phyloP scores from a whole-genome alignment of 2,113 vertebrate species.

The Ptychochromis oligacanthus region DNA sequence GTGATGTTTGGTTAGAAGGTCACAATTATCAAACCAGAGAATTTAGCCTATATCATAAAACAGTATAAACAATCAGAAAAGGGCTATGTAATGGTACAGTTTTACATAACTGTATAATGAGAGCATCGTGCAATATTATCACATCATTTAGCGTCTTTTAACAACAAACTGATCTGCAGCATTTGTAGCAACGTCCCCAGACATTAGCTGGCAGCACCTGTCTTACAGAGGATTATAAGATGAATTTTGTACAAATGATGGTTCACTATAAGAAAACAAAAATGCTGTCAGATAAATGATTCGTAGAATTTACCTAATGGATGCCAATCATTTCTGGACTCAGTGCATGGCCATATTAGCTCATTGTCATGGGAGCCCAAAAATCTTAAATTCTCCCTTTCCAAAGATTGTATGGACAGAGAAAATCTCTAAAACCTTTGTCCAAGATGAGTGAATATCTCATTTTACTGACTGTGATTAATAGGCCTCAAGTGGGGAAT shows the following conservation, averaged over 20 bases:
- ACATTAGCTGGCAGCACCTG: too few relatives aligned
- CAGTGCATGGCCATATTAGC: not conserved
- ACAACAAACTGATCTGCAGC: not conserved
- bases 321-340: not conserved
- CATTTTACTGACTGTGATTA: not conserved
- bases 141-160: not conserved
- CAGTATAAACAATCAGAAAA: accelerated
- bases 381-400: not conserved
- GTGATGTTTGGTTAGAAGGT: not conserved
- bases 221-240: not conserved
- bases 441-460: not conserved
- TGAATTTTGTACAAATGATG: not conserved
- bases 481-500: not conserved
- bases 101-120: not conserved
- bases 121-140: too few relatives aligned
- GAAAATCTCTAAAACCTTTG: not conserved
- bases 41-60: not conserved
- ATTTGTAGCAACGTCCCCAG: not conserved
- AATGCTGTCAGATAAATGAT: not conserved
- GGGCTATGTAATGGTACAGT: not conserved
- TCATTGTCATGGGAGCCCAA: not conserved
- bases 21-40: not conserved
- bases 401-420: not conserved
- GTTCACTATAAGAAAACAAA: not conserved
- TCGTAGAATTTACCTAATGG: not conserved